These are phyloP conservation scores for Cotesia typhae DNA, from an alignment of 1,140 invertebrate genomes.

Conservation along the genomic window DNA sequence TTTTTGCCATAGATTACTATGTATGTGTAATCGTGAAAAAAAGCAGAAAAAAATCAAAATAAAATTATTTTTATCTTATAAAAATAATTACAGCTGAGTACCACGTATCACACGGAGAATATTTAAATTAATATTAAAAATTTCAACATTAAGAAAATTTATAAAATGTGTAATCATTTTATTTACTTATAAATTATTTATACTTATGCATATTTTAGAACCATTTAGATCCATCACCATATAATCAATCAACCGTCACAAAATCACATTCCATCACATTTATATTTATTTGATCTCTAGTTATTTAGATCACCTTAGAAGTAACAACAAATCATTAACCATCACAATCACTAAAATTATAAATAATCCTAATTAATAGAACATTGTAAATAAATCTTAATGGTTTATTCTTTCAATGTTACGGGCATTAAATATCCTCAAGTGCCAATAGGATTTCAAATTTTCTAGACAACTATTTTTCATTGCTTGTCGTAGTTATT, in stretches of 20 bases:
- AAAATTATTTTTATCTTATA: background rate
- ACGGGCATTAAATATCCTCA: too few species aligned
- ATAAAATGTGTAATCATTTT: background rate
- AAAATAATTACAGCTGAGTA: slow-evolving; percentile 36
- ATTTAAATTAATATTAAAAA: slow-evolving; percentile 12
- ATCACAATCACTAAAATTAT: too few species aligned
- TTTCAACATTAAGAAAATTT: slow-evolving; percentile 17
- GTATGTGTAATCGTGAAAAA: background rate
- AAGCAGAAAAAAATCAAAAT: background rate
- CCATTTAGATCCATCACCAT: too few species aligned
- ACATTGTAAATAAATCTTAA: slow-evolving; percentile 3
- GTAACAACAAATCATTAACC: too few species aligned
- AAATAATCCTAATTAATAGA: background rate
- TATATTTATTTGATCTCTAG: background rate
- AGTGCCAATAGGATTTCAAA: too few species aligned
- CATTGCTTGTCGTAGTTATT: too few species aligned
- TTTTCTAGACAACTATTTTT: too few species aligned
- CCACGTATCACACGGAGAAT: slow-evolving; percentile 41
- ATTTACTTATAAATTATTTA: too few species aligned
- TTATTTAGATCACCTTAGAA: too few species aligned
- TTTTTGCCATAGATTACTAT: background rate
- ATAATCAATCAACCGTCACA: too few species aligned
- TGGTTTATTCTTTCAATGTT: background rate
- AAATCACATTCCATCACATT: slow-evolving; percentile 17
- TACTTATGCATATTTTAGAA: background rate